Evolutionary conservation across 1,140 invertebrate species (phyloP).

Genomic region (Pseudomyrmex concolor): DNA sequence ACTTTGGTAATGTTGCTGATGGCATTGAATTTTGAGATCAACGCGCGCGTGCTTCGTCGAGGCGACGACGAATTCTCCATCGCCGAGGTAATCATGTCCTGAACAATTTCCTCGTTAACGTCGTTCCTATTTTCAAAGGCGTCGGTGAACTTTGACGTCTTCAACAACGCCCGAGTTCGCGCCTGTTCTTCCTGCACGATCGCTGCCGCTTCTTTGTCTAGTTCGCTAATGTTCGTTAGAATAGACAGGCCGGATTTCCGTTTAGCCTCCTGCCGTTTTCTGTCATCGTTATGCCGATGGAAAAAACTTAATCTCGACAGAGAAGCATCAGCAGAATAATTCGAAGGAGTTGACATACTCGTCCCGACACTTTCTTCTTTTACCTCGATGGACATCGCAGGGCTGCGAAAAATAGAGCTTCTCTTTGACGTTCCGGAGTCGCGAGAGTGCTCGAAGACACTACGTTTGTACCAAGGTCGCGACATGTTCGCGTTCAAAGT

Average conservation of each 20-base stretch:
- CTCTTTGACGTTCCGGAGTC: constrained; percentile 62
- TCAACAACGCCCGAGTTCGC: constrained; percentile 76
- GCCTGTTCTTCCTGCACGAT: constrained; percentile 88
- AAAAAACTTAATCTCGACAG: constrained; percentile 78
- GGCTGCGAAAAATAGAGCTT: constrained; percentile 61
- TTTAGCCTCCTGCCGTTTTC: constrained; percentile 82
- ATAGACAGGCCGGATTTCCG: constrained; percentile 88
- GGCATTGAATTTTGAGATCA: constrained; percentile 88
- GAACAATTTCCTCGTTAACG: constrained; percentile 76
- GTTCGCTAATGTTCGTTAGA: constrained; percentile 92
- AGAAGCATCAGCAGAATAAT: constrained; percentile 72
- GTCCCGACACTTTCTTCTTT: constrained; percentile 67
- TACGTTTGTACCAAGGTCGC: constrained; percentile 89
- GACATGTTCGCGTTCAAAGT: constrained; percentile 84
- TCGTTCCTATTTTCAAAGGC: constrained; percentile 79
- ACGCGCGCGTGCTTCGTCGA: constrained; percentile 84
- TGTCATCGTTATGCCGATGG: constrained; percentile 81
- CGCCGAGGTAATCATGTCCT: constrained; percentile 79
- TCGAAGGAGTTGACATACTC: constrained; percentile 62
- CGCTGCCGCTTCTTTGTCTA: constrained; percentile 91
- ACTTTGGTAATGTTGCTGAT: constrained; percentile 87
- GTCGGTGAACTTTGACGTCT: constrained; percentile 77
- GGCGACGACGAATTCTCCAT: constrained; percentile 78
- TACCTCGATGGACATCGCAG: constrained; percentile 54
- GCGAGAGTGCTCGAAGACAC: constrained; percentile 73